phyloP scores from a whole-genome alignment of 2,888 invertebrate species.

The Phania funesta region DNA sequence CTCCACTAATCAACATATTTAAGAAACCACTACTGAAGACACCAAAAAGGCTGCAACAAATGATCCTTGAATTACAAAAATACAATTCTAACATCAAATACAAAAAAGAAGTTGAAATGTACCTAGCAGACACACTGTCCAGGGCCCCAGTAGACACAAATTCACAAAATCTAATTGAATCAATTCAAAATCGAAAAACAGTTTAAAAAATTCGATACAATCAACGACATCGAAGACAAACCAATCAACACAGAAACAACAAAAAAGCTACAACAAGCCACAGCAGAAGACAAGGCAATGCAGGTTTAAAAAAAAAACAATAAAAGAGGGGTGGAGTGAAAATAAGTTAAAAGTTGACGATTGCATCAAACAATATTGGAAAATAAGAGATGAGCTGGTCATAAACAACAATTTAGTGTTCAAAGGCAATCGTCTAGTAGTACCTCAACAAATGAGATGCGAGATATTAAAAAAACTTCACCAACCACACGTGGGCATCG shows the following conservation, averaged over 20 bases:
- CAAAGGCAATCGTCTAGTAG: conserved; percentile 6
- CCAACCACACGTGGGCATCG: conserved; percentile 11
- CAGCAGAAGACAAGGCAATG: neutral
- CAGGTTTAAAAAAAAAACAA: neutral
- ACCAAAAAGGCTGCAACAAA: conserved; percentile 25
- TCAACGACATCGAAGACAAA: conserved; percentile 2
- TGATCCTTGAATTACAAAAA: conserved; percentile 15
- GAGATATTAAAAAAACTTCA: conserved; percentile 10
- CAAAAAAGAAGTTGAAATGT: conserved; percentile 4
- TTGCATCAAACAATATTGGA: conserved; percentile 8
- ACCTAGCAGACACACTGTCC: neutral
- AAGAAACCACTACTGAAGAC: conserved; percentile 38
- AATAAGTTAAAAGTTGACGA: conserved; percentile 2
- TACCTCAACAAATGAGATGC: conserved; percentile 32
- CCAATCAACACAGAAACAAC: neutral
- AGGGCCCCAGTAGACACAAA: neutral
- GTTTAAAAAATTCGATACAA: neutral
- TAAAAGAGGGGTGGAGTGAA: neutral
- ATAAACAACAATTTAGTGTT: conserved; percentile 19
- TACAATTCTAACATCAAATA: conserved; percentile 24
- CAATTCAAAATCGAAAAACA: conserved; percentile 11
- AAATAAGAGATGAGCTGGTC: conserved; percentile 12
- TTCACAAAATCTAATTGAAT: neutral
- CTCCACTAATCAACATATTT: conserved; percentile 56
- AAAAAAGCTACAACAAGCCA: neutral